Evolutionary conservation across 2,797 vertebrate genomes (phyloP), one percentile per base, ranked within the genome.

Genomic region (Mionectes olivaceus): DNA sequence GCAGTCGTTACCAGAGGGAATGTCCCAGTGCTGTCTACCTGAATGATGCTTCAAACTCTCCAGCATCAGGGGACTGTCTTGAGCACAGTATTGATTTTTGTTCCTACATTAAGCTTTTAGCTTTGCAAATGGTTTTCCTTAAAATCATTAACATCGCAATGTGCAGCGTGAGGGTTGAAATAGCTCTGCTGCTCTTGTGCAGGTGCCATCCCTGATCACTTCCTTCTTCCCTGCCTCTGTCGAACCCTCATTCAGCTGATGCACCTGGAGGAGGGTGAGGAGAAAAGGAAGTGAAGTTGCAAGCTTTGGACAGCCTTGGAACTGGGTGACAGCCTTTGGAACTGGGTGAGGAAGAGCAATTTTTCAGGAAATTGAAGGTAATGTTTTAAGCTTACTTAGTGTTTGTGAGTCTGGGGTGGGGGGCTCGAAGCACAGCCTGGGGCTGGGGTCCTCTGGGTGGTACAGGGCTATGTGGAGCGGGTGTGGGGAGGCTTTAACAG

Each of bases 61-160:
- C 41, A 37, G 52, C 67, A 83, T 32, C 39, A 46, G 52, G 75
- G 76, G 25, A 43, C 71, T 87, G 89, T 93, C 79, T 82, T 50
- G 86, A 94, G 88, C 59, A 41, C 37, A 10, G 28, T 91, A 97
- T 97, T 95, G 97, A 97, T 96, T 97, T 96, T 78, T 94, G 65
- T 69, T 94, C 55, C 79, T 79, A 49, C 88, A 91, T 97, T 91
- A 96, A 89, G 82, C 94, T 96, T 92, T 94, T 93, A 94, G 83
- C 74, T 90, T 83, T 94, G 92, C 77, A 90, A 79, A 81, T 83
- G 75, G 57, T 61, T 90, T 95, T 82, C 49, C 88, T 73, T 94
- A 81, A 93, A 94, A 89, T 94, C 83, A 64, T 95, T 96, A 94
- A 80, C 68, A 69, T 44, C 78, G 69, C 4, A 7, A 74, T 63